Evolutionary conservation across 2,888 invertebrate genomes (phyloP), one percentile per base, ranked within the genome.

Genomic region (Allacma fusca): DNA sequence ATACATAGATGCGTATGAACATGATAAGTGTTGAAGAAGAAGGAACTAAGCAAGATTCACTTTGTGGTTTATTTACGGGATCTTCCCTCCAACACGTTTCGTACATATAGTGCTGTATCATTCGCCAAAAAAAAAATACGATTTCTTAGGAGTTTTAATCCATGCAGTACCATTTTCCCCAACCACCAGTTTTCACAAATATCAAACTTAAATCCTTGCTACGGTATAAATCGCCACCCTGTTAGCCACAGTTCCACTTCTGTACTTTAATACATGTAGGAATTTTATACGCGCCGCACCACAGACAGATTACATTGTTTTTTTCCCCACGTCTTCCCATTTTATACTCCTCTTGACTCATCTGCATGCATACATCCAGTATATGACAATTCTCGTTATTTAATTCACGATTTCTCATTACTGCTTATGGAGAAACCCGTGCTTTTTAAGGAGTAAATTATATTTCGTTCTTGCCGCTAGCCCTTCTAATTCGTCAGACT

Each of bases 41-140:
- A 50, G 50, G 50, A 65, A 65, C 65, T 28, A 67, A 67, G 28
- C 12, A 29, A n/a, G 29, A 67, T 67, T 67, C 21, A 67, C 34
- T 67, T 12, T 50, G 50, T 50, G 50, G 50, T 50, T 50, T 50
- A 50, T 50, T 50, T 50, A 50, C 50, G 50, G 50, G 2, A 50
- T 50, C 50, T 9, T 50, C 9, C 2, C 1, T 50, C n/a, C 19
- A 19, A 50, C 16, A n/a, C 19, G n/a, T n/a, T n/a, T n/a, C n/a
- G n/a, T 50, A 50, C 50, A 50, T 50, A 50, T 34, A 34, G 9
- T 50, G 50, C 19, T 19, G 50, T 16, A 50, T 50, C 50, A 50
- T 50, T 50, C 2, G 50, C 19, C 4, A 50, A 16, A 50, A 50
- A 50, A 50, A n/a, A 13, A n/a, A 13, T 50, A 19, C 16, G n/a